These are phyloP conservation scores for Nothocercus nigrocapillus DNA, from an alignment of 2,113 vertebrate species.

Conservation along the genomic window DNA sequence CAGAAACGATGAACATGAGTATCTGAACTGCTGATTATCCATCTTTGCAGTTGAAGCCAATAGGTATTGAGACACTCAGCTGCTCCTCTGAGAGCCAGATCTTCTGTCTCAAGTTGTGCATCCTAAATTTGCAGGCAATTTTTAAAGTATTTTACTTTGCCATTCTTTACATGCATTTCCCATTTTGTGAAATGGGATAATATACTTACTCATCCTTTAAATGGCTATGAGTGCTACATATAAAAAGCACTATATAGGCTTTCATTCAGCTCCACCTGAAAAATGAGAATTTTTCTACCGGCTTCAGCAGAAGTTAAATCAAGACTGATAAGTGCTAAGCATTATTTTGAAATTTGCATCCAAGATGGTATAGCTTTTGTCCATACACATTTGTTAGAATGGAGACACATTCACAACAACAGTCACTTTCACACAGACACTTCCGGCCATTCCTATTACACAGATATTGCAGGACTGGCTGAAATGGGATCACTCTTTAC, in stretches of 20 bases:
- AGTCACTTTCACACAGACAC: background rate
- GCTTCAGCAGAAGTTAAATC: background rate
- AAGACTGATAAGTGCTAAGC: background rate
- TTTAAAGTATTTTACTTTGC: background rate
- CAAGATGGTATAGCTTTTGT: background rate
- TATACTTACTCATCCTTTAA: background rate
- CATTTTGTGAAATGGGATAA: background rate
- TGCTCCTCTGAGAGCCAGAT: background rate
- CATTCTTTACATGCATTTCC: background rate
- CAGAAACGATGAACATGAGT: background rate
- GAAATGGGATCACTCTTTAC: background rate
- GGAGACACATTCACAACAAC: background rate
- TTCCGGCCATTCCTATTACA: background rate
- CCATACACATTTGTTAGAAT: background rate
- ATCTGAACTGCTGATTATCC: background rate
- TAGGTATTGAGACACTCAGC: background rate
- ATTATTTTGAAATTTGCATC: background rate
- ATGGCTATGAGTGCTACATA: background rate
- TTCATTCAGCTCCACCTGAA: background rate
- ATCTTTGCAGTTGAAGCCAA: background rate
- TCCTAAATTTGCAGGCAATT: background rate
- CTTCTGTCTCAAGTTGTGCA: background rate
- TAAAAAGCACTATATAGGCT: background rate
- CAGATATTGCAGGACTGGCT: background rate
- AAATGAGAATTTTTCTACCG: background rate